Evolutionary conservation across 2,888 invertebrate genomes (phyloP).

Genomic region (Agrochola macilenta): DNA sequence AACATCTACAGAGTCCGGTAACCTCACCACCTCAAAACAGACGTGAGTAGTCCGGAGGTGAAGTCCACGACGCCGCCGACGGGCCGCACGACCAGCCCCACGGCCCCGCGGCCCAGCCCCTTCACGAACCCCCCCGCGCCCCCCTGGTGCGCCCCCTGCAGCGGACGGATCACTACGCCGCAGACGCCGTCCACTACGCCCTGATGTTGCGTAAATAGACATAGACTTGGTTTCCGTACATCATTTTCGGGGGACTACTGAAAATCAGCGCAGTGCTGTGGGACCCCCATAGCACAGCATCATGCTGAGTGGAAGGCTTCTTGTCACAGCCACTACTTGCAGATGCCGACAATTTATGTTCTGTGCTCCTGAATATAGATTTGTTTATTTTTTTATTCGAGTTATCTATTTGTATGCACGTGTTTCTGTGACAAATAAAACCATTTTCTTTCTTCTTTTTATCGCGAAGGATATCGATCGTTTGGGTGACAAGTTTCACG

Average conservation of each 20-base stretch:
- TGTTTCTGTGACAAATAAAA: not conserved
- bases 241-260: not conserved
- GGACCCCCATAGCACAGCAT: not conserved
- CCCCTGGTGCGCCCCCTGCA: conserved; percentile 77
- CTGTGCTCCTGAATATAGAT: too few relatives aligned
- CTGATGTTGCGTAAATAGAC: conserved; percentile 65
- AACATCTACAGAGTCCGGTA: conserved; percentile 57
- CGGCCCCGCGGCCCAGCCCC: conserved; percentile 80
- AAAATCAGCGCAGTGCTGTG: not conserved
- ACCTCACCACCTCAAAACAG: conserved; percentile 82
- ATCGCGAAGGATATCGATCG: not conserved
- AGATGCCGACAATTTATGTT: not conserved
- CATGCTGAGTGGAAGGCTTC: not conserved
- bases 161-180: conserved; percentile 79
- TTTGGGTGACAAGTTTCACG: not conserved
- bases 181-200: conserved; percentile 83
- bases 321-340: not conserved
- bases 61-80: conserved; percentile 84
- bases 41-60: conserved; percentile 79
- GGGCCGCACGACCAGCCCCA: conserved; percentile 82
- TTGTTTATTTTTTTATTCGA: not conserved
- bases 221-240: not conserved
- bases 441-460: not conserved
- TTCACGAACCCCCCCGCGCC: conserved; percentile 81
- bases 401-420: too few relatives aligned